Conservation (phyloP, 1,140 invertebrate species). For the Apocrypta bakeri region DNA sequence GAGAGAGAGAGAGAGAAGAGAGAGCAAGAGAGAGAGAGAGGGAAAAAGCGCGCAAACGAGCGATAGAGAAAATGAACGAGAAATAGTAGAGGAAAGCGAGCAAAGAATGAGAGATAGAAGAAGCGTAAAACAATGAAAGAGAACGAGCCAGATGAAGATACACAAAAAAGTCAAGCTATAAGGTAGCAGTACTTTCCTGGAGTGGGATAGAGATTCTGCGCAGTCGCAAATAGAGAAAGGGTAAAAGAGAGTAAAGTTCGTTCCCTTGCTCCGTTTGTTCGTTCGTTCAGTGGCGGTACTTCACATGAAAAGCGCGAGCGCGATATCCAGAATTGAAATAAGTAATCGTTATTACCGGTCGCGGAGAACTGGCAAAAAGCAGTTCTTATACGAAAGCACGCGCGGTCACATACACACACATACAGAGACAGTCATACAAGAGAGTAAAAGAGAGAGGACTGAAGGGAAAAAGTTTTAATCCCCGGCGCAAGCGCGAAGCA, state of each 20-base stretch:
- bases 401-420: background rate
- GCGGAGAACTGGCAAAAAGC: conserved; percentile 5
- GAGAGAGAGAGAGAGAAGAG: background rate
- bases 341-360: conserved; percentile 48
- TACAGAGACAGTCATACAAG: background rate
- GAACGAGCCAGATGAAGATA: conserved; percentile 25
- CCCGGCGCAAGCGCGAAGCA: conserved; percentile 7
- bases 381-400: background rate
- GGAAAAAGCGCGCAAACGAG: conserved; percentile 19
- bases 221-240: background rate
- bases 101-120: conserved; percentile 16
- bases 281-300: conserved; percentile 4
- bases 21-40: background rate
- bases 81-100: background rate
- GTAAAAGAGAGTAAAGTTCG: conserved; percentile 10
- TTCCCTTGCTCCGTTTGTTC: conserved; percentile 7
- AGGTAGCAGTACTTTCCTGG: background rate
- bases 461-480: conserved; percentile 50
- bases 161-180: conserved; percentile 14
- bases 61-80: background rate
- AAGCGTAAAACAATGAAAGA: conserved; percentile 15
- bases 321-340: conserved; percentile 51
- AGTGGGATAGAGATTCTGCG: background rate
- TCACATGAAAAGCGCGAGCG: conserved; percentile 24
- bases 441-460: background rate